Evolutionary conservation across 2,113 vertebrate genomes (phyloP), one percentile per base, ranked within the genome.

Genomic region (Trogon melanurus): DNA sequence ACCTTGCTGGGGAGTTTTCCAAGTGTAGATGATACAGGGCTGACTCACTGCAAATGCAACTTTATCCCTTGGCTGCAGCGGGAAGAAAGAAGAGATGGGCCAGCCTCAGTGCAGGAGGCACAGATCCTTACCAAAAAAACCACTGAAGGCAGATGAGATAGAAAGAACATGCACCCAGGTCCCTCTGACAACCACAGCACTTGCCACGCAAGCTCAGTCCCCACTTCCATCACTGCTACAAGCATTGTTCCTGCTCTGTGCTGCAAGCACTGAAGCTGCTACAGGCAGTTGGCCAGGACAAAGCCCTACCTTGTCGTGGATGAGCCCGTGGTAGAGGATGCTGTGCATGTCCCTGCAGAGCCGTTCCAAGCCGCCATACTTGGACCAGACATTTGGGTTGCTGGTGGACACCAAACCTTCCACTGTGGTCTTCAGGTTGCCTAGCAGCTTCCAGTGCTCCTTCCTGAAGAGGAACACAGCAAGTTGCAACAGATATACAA

Each of bases 311-410:
- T 99, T 98, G 96, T 99, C 99, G 4, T 97, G 98, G 95, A 98
- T 98, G 50, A 99, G 98, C 25, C 99, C 98, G 3, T 99, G 99
- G 88, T 99, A 98, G 34, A 99, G 98, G 94, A 99, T 99, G 97
- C 98, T 98, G 97, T 98, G 99, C 99, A 99, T 99, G 97, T 99
- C 99, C 91, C 99, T 99, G 96, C 99, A 99, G 57, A 99, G 98
- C 38, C 99, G 97, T 89, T 99, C 98, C 96, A 99, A 97, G 79
- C 99, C 99, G 0, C 99, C 99, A 93, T 99, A 99, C 75, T 99
- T 99, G 47, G 99, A 99, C 99, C 99, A 99, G 58, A 99, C 99
- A 1, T 99, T 99, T 5, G 99, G 99, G 91, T 99, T 99, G 95
- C 98, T 99, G 75, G 98, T 98, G 69, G 99, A 99, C 84, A 99